These are phyloP conservation scores for Lydus trimaculatus DNA, from an alignment of 2,888 invertebrate species.

Conservation along the genomic window DNA sequence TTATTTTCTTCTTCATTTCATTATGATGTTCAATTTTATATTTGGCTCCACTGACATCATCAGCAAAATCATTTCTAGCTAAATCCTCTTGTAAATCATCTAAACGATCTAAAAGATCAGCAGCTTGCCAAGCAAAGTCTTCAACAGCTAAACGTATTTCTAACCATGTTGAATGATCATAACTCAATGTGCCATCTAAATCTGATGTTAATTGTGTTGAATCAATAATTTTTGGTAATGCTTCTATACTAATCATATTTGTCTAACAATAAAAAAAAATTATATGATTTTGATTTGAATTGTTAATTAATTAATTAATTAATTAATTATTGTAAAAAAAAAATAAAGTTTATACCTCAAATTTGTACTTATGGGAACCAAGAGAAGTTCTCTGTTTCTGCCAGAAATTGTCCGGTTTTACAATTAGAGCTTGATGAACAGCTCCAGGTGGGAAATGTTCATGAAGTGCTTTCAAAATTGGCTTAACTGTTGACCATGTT, in stretches of 20 bases:
- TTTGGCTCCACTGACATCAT: slow-evolving; percentile 92
- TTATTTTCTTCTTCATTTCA: slow-evolving; percentile 92
- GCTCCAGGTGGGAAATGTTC: slow-evolving; percentile 92
- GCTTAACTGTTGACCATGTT: slow-evolving; percentile 96
- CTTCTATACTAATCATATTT: slow-evolving; percentile 95
- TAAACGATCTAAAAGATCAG: slow-evolving; percentile 89
- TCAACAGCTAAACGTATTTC: slow-evolving; percentile 93
- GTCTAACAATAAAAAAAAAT: slow-evolving; percentile 71
- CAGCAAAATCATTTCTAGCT: slow-evolving; percentile 91
- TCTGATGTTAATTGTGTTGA: slow-evolving; percentile 91
- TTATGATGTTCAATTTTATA: slow-evolving; percentile 92
- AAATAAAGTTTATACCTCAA: slow-evolving; percentile 83
- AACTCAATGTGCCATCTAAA: slow-evolving; percentile 91
- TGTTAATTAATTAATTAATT: too few relatives aligned
- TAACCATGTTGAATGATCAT: slow-evolving; percentile 98
- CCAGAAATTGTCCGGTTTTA: slow-evolving; percentile 99
- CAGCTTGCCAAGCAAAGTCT: slow-evolving; percentile 95
- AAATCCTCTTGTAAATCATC: slow-evolving; percentile 95
- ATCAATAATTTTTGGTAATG: slow-evolving; percentile 92
- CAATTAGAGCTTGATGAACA: slow-evolving; percentile 94
- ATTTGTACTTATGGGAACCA: slow-evolving; percentile 98
- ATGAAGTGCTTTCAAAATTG: slow-evolving; percentile 95
- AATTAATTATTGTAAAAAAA: too few relatives aligned
- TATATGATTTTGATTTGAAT: slow-evolving; percentile 4
- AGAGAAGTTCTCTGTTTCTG: slow-evolving; percentile 98